phyloP scores from a whole-genome alignment of 2,113 vertebrate genomes.

The Stegostoma tigrinum region DNA sequence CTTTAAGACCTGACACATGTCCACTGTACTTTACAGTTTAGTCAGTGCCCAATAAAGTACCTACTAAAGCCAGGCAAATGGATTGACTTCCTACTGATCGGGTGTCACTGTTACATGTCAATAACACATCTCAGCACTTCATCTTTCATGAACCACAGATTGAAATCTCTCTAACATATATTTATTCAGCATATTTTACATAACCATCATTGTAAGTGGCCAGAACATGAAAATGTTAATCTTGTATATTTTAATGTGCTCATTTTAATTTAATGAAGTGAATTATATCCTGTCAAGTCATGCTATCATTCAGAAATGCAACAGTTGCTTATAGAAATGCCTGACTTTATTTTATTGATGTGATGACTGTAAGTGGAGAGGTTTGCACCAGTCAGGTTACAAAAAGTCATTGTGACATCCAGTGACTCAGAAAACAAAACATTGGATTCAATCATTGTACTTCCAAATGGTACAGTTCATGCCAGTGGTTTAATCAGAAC shows the following conservation, averaged over 20 bases:
- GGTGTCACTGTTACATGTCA: background rate
- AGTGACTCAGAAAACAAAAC: background rate
- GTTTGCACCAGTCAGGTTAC: background rate
- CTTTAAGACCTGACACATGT: background rate
- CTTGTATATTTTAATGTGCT: background rate
- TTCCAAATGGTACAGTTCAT: background rate
- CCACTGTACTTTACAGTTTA: background rate
- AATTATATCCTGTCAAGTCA: background rate
- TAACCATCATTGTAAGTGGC: background rate
- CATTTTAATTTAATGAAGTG: background rate
- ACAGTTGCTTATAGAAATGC: background rate
- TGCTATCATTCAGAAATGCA: background rate
- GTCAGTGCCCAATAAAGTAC: background rate
- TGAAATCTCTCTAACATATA: background rate
- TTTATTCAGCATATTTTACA: background rate
- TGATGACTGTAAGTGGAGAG: background rate
- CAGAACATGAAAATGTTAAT: background rate
- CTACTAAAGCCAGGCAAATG: background rate
- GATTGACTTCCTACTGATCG: background rate
- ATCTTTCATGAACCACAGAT: background rate
- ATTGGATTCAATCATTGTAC: background rate
- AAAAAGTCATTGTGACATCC: constrained; percentile 1
- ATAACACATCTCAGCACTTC: background rate
- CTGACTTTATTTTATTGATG: background rate
- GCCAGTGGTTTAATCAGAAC: background rate